Evolutionary conservation across 2,113 vertebrate genomes (phyloP).

Genomic region (Nycticorax nycticorax): DNA sequence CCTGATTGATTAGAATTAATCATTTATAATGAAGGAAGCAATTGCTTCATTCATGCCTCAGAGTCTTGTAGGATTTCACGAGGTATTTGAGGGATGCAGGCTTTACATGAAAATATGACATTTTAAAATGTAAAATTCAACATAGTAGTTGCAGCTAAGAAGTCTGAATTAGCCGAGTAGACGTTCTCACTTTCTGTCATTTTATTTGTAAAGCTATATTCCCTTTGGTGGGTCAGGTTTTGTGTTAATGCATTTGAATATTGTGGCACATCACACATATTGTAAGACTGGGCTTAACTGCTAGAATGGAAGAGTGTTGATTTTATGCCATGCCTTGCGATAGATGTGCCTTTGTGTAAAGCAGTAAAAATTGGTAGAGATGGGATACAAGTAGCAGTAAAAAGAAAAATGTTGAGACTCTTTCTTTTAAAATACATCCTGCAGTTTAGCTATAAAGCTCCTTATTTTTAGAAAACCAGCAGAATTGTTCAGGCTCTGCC

Average conservation of each 20-base stretch:
- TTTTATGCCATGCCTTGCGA: conserved; percentile 10
- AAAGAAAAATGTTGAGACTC: conserved; percentile 53
- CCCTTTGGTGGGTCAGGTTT: neutral
- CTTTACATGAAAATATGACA: neutral
- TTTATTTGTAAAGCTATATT: conserved; percentile 1
- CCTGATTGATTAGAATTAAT: conserved; percentile 9
- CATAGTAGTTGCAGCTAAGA: neutral
- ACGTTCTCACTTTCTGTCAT: neutral
- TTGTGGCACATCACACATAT: neutral
- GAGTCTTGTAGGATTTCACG: conserved; percentile 1
- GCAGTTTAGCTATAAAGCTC: conserved; percentile 67
- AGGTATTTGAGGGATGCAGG: neutral
- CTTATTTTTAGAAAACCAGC: conserved; percentile 70
- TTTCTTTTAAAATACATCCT: conserved; percentile 66
- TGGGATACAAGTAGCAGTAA: conserved; percentile 51
- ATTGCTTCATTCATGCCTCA: neutral
- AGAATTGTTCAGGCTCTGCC: conserved; percentile 65
- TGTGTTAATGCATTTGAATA: neutral
- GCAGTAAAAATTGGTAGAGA: conserved; percentile 49
- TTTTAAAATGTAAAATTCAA: neutral
- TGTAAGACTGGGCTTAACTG: neutral
- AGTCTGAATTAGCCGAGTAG: neutral
- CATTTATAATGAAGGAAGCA: neutral
- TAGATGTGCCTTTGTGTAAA: neutral
- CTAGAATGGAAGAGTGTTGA: conserved; percentile 13